phyloP scores from a whole-genome alignment of 2,888 invertebrate species.

The Agelastica alni region DNA sequence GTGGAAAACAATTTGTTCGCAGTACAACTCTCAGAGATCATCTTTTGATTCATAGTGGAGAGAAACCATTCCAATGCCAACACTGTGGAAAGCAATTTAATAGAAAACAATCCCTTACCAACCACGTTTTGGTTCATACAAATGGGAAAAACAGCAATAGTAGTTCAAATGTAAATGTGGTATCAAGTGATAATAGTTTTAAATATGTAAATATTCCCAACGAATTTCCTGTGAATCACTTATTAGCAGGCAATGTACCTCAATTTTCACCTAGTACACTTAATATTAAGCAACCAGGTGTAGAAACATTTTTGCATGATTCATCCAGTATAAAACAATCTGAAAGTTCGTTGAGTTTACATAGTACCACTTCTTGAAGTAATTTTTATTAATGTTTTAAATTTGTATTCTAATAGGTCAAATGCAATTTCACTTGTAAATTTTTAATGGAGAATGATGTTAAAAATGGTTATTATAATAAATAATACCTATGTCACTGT shows the following conservation, averaged over 20 bases:
- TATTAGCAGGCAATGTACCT: conserved; percentile 2
- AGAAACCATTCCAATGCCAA: conserved; percentile 44
- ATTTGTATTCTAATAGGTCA: no score
- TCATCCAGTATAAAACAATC: neutral
- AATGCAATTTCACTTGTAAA: no score
- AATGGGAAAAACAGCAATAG: conserved; percentile 17
- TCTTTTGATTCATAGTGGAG: conserved; percentile 42
- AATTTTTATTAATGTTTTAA: no score
- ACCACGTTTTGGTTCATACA: conserved; percentile 33
- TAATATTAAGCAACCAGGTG: neutral
- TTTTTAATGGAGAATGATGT: no score
- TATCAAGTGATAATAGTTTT: conserved; percentile 11
- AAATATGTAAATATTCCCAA: neutral
- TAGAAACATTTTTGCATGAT: neutral
- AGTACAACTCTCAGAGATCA: conserved; percentile 45
- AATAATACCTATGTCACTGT: no score
- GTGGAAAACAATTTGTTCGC: conserved; percentile 44
- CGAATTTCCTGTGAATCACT: conserved; percentile 5
- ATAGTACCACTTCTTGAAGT: no score
- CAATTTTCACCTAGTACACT: neutral
- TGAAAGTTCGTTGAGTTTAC: neutral
- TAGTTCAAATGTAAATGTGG: conserved; percentile 3
- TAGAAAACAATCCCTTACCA: conserved; percentile 34
- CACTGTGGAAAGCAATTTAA: conserved; percentile 43
- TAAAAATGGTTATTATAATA: no score